Evolutionary conservation across 2,113 vertebrate genomes (phyloP).

Genomic region (Seriola quinqueradiata): DNA sequence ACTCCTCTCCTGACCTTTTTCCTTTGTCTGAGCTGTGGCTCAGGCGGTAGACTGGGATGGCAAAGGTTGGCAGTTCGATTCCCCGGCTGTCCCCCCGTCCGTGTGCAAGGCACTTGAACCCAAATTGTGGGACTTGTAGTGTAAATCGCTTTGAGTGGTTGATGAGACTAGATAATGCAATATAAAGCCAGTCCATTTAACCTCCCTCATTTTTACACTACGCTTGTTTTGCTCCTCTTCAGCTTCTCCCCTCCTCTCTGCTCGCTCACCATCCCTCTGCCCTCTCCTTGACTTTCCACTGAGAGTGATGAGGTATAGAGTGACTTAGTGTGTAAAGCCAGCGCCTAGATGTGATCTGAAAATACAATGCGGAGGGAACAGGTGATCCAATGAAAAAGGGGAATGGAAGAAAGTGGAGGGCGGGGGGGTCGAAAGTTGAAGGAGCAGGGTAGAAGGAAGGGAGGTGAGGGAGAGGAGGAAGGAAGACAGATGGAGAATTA

Average conservation of each 20-base stretch:
- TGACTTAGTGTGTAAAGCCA: conserved; percentile 72
- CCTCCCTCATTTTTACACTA: conserved; percentile 28
- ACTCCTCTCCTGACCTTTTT: conserved; percentile 34
- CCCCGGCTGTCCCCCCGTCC: too few species aligned
- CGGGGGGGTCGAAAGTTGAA: not conserved
- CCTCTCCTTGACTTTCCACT: conserved; percentile 67
- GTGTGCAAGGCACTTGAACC: too few species aligned
- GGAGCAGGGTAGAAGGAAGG: not conserved
- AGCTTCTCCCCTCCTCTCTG: not conserved
- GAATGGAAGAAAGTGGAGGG: conserved; percentile 23
- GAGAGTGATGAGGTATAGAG: conserved; percentile 72
- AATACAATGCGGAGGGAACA: conserved; percentile 60
- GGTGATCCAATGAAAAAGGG: conserved; percentile 44
- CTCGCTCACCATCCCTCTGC: conserved; percentile 48
- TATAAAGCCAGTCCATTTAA: conserved; percentile 2
- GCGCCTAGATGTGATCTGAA: conserved; percentile 65
- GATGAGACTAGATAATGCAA: too few species aligned
- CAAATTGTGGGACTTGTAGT: too few species aligned
- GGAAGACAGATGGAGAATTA: not conserved
- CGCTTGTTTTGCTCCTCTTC: conserved; percentile 16
- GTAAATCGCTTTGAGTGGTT: too few species aligned
- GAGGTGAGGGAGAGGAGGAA: not conserved
- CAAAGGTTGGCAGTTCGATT: too few species aligned
- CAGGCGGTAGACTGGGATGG: too few species aligned
- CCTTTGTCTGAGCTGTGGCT: conserved; percentile 11